Conservation (phyloP, 1,140 invertebrate species). For the Drosophila punjabiensis region DNA sequence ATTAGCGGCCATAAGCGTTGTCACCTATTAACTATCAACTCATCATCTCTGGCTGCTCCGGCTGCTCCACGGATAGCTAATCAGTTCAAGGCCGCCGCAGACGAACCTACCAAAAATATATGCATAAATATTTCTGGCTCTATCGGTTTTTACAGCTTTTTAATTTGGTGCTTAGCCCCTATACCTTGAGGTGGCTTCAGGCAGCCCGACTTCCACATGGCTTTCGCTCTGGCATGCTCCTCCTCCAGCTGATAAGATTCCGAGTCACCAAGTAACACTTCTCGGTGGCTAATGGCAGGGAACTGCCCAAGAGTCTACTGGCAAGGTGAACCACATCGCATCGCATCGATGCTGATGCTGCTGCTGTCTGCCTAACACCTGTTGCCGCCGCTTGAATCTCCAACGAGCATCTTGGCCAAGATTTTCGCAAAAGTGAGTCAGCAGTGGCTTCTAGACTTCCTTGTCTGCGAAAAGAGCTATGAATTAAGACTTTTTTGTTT, state of each 20-base stretch:
- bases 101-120: slow-evolving; percentile 47
- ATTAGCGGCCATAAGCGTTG: slow-evolving; percentile 41
- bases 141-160: slow-evolving; percentile 38
- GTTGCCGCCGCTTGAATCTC: not conserved
- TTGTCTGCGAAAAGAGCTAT: not conserved
- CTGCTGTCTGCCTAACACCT: not conserved
- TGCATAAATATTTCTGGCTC: slow-evolving; percentile 45
- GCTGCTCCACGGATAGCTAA: slow-evolving; percentile 30
- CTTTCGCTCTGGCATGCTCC: not conserved
- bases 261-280: not conserved
- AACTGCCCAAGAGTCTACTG: slow-evolving; percentile 4
- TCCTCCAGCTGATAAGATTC: not conserved
- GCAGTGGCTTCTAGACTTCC: slow-evolving; percentile 9
- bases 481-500: not conserved
- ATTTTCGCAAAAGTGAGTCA: slow-evolving; percentile 1
- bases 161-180: slow-evolving; percentile 18
- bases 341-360: not conserved
- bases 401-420: not conserved
- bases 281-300: slow-evolving; percentile 1
- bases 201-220: not conserved
- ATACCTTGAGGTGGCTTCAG: slow-evolving; percentile 7
- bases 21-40: slow-evolving; percentile 26
- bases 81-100: slow-evolving; percentile 75
- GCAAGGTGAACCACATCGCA: slow-evolving; percentile 5
- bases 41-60: not conserved